Evolutionary conservation across 2,113 vertebrate species (phyloP).

Genomic region (Crotalus helleri): DNA sequence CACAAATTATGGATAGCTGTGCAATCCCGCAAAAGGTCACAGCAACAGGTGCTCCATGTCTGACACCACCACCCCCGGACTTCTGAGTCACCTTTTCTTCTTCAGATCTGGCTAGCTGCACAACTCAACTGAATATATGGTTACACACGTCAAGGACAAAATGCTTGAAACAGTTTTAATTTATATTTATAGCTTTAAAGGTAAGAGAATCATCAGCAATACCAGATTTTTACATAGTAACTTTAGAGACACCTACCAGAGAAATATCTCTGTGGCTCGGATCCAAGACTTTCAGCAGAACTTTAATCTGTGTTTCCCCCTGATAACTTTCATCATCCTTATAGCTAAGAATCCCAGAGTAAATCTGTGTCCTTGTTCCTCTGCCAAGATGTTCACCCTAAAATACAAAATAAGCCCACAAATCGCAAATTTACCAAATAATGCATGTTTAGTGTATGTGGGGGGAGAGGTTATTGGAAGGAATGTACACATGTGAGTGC

Average conservation of each 20-base stretch:
- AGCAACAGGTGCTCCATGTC: neutral
- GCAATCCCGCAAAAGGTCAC: neutral
- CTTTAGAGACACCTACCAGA: slow-evolving; percentile 74
- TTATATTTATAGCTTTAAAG: neutral
- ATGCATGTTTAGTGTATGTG: neutral
- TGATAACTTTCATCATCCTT: slow-evolving; percentile 77
- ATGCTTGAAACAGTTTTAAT: neutral
- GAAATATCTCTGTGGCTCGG: slow-evolving; percentile 95
- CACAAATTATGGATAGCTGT: neutral
- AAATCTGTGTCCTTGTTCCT: slow-evolving; percentile 94
- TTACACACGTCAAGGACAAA: neutral
- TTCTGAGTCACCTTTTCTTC: neutral
- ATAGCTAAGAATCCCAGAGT: slow-evolving; percentile 82
- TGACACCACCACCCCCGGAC: neutral
- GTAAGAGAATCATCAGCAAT: rapidly evolving
- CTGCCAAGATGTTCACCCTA: slow-evolving; percentile 90
- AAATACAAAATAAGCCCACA: slow-evolving; percentile 2
- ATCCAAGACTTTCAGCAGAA: slow-evolving; percentile 94
- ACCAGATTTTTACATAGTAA: neutral
- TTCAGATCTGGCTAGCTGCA: neutral
- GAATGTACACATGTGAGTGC: rapidly evolving
- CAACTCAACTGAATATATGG: neutral
- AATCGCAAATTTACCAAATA: neutral
- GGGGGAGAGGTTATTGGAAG: neutral
- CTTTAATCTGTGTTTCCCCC: slow-evolving; percentile 83